phyloP scores from a whole-genome alignment of 2,797 vertebrate genomes.

The Anableps anableps region DNA sequence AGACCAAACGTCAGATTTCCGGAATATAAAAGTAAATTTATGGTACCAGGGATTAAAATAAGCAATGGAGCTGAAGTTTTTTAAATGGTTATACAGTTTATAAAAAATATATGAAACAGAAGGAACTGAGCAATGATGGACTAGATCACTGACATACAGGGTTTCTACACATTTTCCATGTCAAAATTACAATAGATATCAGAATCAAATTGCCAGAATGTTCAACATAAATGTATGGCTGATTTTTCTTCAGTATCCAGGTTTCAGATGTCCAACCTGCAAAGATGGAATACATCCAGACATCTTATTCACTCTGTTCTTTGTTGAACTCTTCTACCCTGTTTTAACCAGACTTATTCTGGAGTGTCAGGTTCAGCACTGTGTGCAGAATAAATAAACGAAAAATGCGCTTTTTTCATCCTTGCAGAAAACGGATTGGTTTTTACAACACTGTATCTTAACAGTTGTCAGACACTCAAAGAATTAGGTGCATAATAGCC shows the following conservation, averaged over 20 bases:
- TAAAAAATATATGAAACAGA: conserved; percentile 61
- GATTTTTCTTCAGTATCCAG: conserved; percentile 1
- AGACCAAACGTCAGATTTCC: conserved; percentile 70
- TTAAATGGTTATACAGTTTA: conserved; percentile 64
- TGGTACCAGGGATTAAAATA: conserved; percentile 67
- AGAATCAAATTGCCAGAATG: background rate
- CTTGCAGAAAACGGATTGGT: background rate
- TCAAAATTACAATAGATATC: background rate
- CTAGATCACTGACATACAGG: conserved; percentile 52
- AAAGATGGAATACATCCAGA: background rate
- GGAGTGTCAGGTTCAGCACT: background rate
- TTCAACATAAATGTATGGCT: conserved; percentile 56
- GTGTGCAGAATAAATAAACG: background rate
- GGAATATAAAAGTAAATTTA: conserved; percentile 66
- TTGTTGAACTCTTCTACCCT: background rate
- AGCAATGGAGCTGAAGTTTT: conserved; percentile 52
- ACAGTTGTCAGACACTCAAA: background rate
- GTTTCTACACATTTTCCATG: background rate
- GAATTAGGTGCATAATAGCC: background rate
- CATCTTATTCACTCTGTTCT: background rate
- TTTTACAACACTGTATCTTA: background rate
- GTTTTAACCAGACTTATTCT: background rate
- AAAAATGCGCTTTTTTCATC: background rate
- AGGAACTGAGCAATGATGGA: conserved; percentile 46
- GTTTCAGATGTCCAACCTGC: background rate